Base-by-base conservation (phyloP, 2,888 invertebrate species). In the Saturnia pavonia region DNA sequence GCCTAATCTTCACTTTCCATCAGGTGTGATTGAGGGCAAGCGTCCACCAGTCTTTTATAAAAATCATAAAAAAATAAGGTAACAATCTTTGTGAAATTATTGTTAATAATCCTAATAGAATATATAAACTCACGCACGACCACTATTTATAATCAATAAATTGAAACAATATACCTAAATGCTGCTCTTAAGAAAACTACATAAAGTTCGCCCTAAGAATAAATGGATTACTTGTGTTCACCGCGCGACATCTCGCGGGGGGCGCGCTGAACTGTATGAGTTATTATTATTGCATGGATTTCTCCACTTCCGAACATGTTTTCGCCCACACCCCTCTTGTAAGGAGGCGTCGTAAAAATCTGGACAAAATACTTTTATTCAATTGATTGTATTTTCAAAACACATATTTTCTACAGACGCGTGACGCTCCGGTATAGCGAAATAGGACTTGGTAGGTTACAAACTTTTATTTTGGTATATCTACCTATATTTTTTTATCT, bases 161-260 rank as follows among this genome's bases (percentile, higher is more conserved):
- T 89, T 90, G 90, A 91, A 92, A 92, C 90, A 92, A 92, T 91
- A 90, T 89, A 54, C 54, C 54, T 54, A 87, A 83, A 84, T 78
- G 82, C 82, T 80, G 83, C 87, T 86, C 89, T 90, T 91, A 92
- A 86, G 88, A 90, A 89, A 89, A 88, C 88, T 90, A 91, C 92
- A 93, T 93, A 93, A 94, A 93, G 82, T 84, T 88, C 94, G 85
- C 93, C 92, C 92, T 90, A 89, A 91, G 94, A 91, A 91, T 90
- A 94, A 94, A 94, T 94, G 94, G 94, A 94, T 93, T 93, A 94
- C 89, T 92, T 92, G 88, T 94, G 94, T 94, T 91, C 92, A 87
- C 82, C 80, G 85, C 71, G 82, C 89, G 90, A 89, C 93, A 93
- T 93, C 93, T 93, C 88, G 91, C 89, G 89, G 91, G 92, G 92